These are phyloP conservation scores for Xanthorhoe designata DNA, from an alignment of 2,888 invertebrate species.

Conservation along the genomic window DNA sequence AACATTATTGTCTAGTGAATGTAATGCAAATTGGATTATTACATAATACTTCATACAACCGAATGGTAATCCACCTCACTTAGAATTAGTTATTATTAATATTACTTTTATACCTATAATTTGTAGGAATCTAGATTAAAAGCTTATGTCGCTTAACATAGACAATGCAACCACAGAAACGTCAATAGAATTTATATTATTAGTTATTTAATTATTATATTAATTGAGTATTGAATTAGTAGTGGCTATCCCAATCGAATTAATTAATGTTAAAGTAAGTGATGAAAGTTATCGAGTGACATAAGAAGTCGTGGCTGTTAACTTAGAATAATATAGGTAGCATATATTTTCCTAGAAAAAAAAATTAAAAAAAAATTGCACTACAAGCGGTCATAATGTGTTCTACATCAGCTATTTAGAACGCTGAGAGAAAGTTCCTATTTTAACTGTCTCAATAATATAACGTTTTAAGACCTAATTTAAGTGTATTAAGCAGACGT, in stretches of 20 bases:
- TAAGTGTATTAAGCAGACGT: background rate
- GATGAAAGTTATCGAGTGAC: background rate
- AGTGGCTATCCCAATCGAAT: no score
- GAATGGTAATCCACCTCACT: conserved; percentile 63
- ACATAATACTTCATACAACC: conserved; percentile 78
- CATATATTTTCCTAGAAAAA: no score
- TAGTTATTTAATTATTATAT: conserved; percentile 1
- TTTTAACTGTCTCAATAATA: no score
- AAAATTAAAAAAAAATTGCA: no score
- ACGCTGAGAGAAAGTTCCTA: no score
- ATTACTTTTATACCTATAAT: background rate
- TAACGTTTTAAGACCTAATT: no score
- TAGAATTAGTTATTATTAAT: conserved; percentile 8
- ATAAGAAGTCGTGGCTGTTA: background rate
- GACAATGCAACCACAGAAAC: background rate
- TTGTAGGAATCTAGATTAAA: background rate
- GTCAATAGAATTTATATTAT: background rate
- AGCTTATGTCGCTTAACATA: no score
- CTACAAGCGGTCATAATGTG: no score
- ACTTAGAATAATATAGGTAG: no score
- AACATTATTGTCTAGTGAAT: background rate
- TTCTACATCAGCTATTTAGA: no score
- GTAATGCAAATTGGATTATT: conserved; percentile 31
- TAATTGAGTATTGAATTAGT: no score
- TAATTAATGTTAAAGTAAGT: background rate